Percentiles rank a stretch among this genome's conserved stretches.
phyloP scores from a whole-genome alignment of 2,888 invertebrate species.

The Cinara cedri region DNA sequence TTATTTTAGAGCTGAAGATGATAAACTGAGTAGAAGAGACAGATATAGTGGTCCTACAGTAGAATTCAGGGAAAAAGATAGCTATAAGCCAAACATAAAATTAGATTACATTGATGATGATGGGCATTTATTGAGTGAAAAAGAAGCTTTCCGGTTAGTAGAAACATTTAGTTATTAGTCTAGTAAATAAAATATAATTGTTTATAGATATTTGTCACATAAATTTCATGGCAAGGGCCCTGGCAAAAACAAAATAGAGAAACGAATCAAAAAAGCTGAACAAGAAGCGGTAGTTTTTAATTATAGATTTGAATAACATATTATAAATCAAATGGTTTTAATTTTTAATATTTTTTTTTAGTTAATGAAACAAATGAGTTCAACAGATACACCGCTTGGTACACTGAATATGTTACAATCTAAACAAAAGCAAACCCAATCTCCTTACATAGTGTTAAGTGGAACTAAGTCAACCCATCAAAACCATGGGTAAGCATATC shows the following conservation, averaged over 20 bases:
- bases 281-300: conserved; percentile 79
- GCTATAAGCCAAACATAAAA: conserved; percentile 91
- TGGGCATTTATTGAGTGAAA: conserved; percentile 87
- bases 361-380: conserved; percentile 97
- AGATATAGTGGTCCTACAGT: conserved; percentile 81
- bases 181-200: background rate
- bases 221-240: conserved; percentile 99
- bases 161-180: background rate
- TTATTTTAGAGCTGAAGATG: conserved; percentile 72
- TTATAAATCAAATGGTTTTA: too few relatives aligned
- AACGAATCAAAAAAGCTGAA: conserved; percentile 90
- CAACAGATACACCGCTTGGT: conserved; percentile 95
- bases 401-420: conserved; percentile 93
- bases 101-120: conserved; percentile 97
- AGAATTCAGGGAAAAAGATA: conserved; percentile 90
- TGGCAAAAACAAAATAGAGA: conserved; percentile 97
- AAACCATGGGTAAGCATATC: conserved; percentile 62
- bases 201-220: conserved; percentile 84
- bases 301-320: too few relatives aligned
- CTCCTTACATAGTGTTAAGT: conserved; percentile 89
- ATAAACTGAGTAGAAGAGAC: conserved; percentile 76
- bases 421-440: conserved; percentile 93
- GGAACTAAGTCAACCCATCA: conserved; percentile 77
- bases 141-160: conserved; percentile 83
- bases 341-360: conserved; percentile 63